Evolutionary conservation across 53 echinoderm and acorn worm species (phyloP), one percentile per base, ranked within the genome.

Genomic region (Zoroaster sp.): DNA sequence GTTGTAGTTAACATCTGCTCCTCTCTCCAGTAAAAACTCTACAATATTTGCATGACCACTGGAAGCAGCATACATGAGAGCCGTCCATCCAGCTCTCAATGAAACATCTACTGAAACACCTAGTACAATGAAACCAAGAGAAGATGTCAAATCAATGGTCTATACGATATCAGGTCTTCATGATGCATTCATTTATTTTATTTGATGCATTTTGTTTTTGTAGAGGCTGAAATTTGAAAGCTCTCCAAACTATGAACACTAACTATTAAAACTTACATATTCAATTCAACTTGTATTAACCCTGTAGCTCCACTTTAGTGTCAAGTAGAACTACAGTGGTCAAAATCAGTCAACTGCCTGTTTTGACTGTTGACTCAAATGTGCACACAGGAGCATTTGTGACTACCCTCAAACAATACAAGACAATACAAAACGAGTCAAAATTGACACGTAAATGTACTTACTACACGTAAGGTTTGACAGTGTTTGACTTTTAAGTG

Each of bases 11-110:
- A 91, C 92, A 91, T 95, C 86, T 12, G 98, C 98, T 45, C 94
- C 95, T 88, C 87, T 89, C 28, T 98, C 94, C 12, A 98, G 74
- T 3, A 98, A 89, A 38, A 82, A 93, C 7, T 89, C 73, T 43
- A 92, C 88, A 43, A 98, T 88, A 17, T 82, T 66, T 18, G 73
- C 63, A 40, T 93, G 91, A 32, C 95, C 95, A 49, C 83, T 89
- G 77, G 83, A 92, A 17, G 87, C 94, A 34, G 95, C 94, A 89
- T 98, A 95, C 98, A 98, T 98, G 5, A 98, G 91, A n/a, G 92
- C 93, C 69, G 98, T 94, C 98, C 98, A 98, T 5, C 98, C 95
- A 39, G 90, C 94, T 41, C 90, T 82, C 17, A 98, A 85, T 41
- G 89, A 79, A 37, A 91, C 91, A 82, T 98, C 98, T 49, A 98